These are phyloP conservation scores for Hyperoodon ampullatus DNA, from an alignment of 2,113 vertebrate genomes.

Conservation along the genomic window DNA sequence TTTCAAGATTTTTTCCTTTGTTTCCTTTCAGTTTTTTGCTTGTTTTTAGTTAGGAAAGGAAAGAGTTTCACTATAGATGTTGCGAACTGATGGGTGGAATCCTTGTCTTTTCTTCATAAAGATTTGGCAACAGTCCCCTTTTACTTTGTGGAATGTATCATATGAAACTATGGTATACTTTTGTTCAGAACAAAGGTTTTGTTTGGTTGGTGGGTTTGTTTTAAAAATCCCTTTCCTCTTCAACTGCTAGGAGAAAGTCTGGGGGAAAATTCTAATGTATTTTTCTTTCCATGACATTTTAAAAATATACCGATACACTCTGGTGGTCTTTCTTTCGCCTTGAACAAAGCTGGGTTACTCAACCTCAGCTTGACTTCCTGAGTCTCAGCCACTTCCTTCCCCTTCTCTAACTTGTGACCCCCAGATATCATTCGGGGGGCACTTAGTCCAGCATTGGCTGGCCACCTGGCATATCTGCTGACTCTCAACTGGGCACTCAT, in stretches of 20 bases:
- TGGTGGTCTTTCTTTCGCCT: neutral
- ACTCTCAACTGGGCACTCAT: too few species aligned
- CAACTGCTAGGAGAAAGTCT: neutral
- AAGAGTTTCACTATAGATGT: neutral
- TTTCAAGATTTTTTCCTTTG: neutral
- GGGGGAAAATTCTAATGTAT: neutral
- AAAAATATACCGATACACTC: neutral
- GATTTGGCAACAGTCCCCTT: neutral
- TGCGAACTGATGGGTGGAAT: neutral
- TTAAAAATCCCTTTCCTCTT: neutral
- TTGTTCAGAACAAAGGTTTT: neutral
- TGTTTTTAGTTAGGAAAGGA: slow-evolving; percentile 29
- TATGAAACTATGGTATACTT: neutral
- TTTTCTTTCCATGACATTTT: neutral
- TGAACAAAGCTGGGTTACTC: neutral
- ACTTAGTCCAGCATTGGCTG: neutral
- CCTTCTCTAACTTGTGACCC: too few species aligned
- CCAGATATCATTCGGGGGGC: neutral
- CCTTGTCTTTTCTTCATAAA: neutral
- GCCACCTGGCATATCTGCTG: neutral
- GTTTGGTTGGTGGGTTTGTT: neutral
- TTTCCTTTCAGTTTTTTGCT: neutral
- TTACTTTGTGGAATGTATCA: neutral
- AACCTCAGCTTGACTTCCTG: neutral
- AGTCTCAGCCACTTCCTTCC: neutral